A percentile compares a stretch with the other conserved stretches of the same genome.
Evolutionary conservation across 2,888 invertebrate genomes (phyloP).

Genomic region (Scaptodrosophila latifasciaeformis): DNA sequence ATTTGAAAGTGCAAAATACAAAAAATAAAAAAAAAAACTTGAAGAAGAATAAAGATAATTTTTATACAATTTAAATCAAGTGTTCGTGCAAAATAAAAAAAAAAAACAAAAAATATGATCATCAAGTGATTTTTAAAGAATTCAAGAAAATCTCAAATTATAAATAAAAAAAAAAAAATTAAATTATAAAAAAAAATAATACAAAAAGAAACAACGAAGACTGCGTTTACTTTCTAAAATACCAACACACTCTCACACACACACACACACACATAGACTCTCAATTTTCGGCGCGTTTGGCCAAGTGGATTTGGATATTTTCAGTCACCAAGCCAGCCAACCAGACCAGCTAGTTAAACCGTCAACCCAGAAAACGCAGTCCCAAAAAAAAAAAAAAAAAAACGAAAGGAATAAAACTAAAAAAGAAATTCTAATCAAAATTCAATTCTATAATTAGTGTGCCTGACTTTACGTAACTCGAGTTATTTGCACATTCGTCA

Average conservation of each 20-base stretch:
- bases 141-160: no score
- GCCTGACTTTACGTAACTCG: conserved; percentile 61
- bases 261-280: conserved; percentile 8
- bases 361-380: conserved; percentile 38
- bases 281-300: conserved; percentile 1
- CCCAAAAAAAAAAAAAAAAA: conserved; percentile 24
- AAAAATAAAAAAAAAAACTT: conserved; percentile 21
- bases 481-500: conserved; percentile 41
- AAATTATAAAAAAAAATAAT: conserved; percentile 17
- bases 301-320: not conserved
- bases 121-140: no score
- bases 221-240: conserved; percentile 24
- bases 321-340: not conserved
- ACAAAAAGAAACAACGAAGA: conserved; percentile 15
- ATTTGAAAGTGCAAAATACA: conserved; percentile 18
- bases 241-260: conserved; percentile 10
- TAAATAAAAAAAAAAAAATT: conserved; percentile 18
- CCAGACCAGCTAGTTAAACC: no score
- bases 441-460: no score
- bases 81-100: no score
- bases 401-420: conserved; percentile 14
- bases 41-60: no score
- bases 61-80: no score
- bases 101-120: conserved; percentile 49
- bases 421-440: conserved; percentile 50